Evolutionary conservation across 2,888 invertebrate species (phyloP), one percentile per base, ranked within the genome.

Genomic region (Dolomedes plantarius): DNA sequence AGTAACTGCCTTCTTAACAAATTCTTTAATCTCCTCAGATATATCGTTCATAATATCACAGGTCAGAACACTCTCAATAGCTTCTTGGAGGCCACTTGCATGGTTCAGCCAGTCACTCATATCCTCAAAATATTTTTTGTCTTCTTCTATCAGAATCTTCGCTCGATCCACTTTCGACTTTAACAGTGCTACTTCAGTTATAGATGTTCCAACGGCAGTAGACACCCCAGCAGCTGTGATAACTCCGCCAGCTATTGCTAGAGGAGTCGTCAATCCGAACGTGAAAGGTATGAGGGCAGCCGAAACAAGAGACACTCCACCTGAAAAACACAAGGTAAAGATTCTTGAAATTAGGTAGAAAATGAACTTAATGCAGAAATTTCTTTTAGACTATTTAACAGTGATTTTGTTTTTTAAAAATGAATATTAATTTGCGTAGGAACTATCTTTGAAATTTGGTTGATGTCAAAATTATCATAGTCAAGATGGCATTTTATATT

Each of bases 181-280:
- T n/a, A 65, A 6, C 27, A 64, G 19, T 16, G n/a, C 11, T 1
- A 16, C 3, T 65, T 75, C 64, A 16, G 39, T 29, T 0, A 36
- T 50, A 3, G 75, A 16, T 23, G 64, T 41, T 0, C 64, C 64
- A 9, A 65, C 19, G 6, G 28, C 1, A 0, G 39, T 39, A 5
- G 19, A n/a, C 2, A 39, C 32, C 27, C 75, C 75, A 13, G 28
- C 27, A 5, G 0, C 13, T 0, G 41, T n/a, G 5, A 23, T 19
- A 13, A 16, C 16, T 27, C 75, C 75, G 6, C 39, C 75, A 1
- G 16, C 75, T 23, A 64, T 28, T 6, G 64, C 75, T 9, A 75
- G 7, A 27, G 65, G 65, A 1, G 65, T 65, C 2, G 29, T 65
- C 31, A 31, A 5, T 31, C 65, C 65, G 1, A 65, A 5, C 9